Conservation (phyloP, 1,140 invertebrate species). For the Helicoverpa zea region DNA sequence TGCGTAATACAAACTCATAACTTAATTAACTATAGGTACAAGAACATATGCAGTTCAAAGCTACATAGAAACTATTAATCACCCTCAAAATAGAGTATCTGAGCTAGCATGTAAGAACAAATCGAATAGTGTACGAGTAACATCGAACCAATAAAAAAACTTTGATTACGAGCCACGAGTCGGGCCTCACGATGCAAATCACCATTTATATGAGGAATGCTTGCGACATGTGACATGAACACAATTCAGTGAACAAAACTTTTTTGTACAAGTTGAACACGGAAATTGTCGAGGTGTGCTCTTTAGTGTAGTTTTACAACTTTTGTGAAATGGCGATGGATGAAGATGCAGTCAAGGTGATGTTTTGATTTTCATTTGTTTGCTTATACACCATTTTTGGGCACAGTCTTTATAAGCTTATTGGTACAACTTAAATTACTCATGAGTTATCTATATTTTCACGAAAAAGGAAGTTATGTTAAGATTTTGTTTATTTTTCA, state of each 20-base stretch:
- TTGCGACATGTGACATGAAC: slow-evolving; percentile 67
- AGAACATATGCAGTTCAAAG: too few relatives aligned
- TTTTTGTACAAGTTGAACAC: slow-evolving; percentile 57
- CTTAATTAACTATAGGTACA: too few relatives aligned
- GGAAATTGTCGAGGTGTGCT: slow-evolving; percentile 51
- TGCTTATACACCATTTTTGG: not conserved
- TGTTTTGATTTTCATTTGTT: slow-evolving; percentile 17
- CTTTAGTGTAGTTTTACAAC: not conserved
- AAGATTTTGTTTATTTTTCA: too few relatives aligned
- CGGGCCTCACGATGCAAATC: slow-evolving; percentile 62
- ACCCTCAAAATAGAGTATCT: not conserved
- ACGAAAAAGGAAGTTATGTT: too few relatives aligned
- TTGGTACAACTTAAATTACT: too few relatives aligned
- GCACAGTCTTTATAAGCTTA: too few relatives aligned
- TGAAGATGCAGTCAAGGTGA: slow-evolving; percentile 48
- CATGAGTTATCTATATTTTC: too few relatives aligned
- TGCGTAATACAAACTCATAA: too few relatives aligned
- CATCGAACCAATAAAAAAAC: slow-evolving; percentile 40
- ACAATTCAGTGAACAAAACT: slow-evolving; percentile 73
- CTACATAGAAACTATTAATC: not conserved
- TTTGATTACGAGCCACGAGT: slow-evolving; percentile 49
- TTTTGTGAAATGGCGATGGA: slow-evolving; percentile 3
- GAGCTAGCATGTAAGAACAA: slow-evolving; percentile 15
- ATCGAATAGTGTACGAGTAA: slow-evolving; percentile 11
- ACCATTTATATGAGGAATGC: slow-evolving; percentile 67